Conservation (phyloP, 2,888 invertebrate genomes). For the Platycheirus albimanus region DNA sequence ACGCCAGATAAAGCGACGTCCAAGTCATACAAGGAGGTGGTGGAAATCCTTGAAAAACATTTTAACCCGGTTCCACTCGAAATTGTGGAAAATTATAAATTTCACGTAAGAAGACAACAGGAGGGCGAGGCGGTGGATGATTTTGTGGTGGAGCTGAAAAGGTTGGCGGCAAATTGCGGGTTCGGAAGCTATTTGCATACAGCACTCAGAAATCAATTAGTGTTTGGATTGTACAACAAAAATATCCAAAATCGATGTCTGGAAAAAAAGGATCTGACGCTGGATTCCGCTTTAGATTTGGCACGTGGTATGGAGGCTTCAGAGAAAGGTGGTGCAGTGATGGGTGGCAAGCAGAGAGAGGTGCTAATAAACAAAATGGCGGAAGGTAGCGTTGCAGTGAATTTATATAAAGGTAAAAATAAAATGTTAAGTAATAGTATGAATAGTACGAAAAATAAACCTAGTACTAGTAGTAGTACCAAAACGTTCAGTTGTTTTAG, state of each 20-base stretch:
- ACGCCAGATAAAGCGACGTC: not conserved
- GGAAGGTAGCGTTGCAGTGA: not conserved
- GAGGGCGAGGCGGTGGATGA: not conserved
- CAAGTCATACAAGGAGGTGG: not conserved
- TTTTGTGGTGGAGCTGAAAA: not conserved
- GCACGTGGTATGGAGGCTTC: not conserved
- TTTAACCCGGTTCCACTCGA: constrained; percentile 5
- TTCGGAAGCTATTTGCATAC: not conserved
- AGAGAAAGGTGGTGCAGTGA: not conserved
- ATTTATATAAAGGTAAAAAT: not conserved
- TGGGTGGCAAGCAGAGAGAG: not conserved
- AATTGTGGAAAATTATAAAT: constrained; percentile 23
- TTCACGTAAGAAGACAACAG: constrained; percentile 9
- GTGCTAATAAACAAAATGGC: not conserved
- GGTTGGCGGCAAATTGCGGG: not conserved
- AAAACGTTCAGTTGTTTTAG: not conserved
- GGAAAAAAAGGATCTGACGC: not conserved
- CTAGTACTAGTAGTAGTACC: not conserved
- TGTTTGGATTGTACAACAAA: not conserved
- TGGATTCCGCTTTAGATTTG: constrained; percentile 1
- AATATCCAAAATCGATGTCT: not conserved
- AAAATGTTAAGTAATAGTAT: not conserved
- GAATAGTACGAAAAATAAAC: not conserved
- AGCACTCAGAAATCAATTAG: not conserved
- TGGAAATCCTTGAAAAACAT: constrained; percentile 1